A percentile compares a stretch with the other conserved stretches of the same genome.
These are phyloP conservation scores for Synanthedon formicaeformis DNA, from an alignment of 2,888 invertebrate species.

Conservation along the genomic window DNA sequence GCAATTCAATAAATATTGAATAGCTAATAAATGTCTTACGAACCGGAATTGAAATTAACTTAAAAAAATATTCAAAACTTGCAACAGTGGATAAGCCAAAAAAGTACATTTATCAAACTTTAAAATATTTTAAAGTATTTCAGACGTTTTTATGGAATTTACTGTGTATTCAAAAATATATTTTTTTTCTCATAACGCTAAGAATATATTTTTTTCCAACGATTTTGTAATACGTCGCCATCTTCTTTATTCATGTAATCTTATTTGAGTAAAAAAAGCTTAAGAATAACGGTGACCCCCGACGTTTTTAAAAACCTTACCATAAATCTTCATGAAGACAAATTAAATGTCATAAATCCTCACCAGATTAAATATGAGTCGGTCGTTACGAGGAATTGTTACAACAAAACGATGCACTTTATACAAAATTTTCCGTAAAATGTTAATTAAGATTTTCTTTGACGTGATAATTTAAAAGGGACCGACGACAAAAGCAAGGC, in stretches of 20 bases:
- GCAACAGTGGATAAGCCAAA: neutral
- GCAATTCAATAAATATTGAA: neutral
- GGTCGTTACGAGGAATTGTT: conserved; percentile 4
- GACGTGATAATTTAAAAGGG: conserved; percentile 22
- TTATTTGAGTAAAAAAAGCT: no score
- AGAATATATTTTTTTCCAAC: no score
- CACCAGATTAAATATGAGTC: neutral
- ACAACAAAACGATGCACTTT: conserved; percentile 8
- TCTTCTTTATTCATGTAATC: no score
- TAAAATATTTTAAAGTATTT: no score
- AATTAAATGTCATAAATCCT: neutral
- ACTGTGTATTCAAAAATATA: no score
- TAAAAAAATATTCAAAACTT: neutral
- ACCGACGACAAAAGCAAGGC: conserved; percentile 19
- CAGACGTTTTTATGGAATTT: no score
- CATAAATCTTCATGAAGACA: neutral
- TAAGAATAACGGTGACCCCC: no score
- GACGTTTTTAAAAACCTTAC: neutral
- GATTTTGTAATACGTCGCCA: no score
- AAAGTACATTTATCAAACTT: neutral
- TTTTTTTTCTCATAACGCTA: no score
- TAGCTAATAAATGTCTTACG: neutral
- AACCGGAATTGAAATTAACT: neutral
- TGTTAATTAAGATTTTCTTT: conserved; percentile 13
- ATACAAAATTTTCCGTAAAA: conserved; percentile 4